phyloP scores from a whole-genome alignment of 2,888 invertebrate species.

The Agrilus mali region DNA sequence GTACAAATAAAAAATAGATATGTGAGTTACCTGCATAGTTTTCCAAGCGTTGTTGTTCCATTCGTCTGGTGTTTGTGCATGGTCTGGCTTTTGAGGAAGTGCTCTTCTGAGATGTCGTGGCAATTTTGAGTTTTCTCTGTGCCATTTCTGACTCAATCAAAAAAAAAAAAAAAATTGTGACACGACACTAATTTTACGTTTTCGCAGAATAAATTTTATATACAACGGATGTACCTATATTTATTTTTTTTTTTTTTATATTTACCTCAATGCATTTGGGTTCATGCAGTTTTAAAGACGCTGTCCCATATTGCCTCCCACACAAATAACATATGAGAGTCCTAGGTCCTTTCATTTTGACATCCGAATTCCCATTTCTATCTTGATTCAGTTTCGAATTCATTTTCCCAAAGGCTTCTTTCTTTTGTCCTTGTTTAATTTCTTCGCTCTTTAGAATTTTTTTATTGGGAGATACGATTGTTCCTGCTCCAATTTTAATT shows the following conservation, averaged over 20 bases:
- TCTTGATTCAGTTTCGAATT: background rate
- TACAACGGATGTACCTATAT: conserved; percentile 7
- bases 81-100: conserved; percentile 40
- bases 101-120: conserved; percentile 39
- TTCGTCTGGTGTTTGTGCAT: conserved; percentile 31
- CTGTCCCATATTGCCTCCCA: conserved; percentile 51
- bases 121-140: conserved; percentile 44
- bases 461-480: no score
- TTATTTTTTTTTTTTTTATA: no score
- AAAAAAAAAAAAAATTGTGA: conserved; percentile 15
- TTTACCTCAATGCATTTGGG: conserved; percentile 49
- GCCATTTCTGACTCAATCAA: conserved; percentile 40
- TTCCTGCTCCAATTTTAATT: no score
- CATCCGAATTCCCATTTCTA: background rate
- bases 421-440: background rate
- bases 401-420: background rate
- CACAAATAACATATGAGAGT: conserved; percentile 49
- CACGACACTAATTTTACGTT: background rate
- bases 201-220: background rate
- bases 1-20: no score
- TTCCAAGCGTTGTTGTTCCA: conserved; percentile 43
- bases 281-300: conserved; percentile 51
- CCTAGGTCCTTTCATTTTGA: conserved; percentile 12
- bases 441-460: background rate
- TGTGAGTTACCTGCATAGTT: conserved; percentile 35